These are phyloP conservation scores for human (Homo sapiens) DNA, from an alignment of 2,113 vertebrate genomes.

Conservation along the genomic window DNA sequence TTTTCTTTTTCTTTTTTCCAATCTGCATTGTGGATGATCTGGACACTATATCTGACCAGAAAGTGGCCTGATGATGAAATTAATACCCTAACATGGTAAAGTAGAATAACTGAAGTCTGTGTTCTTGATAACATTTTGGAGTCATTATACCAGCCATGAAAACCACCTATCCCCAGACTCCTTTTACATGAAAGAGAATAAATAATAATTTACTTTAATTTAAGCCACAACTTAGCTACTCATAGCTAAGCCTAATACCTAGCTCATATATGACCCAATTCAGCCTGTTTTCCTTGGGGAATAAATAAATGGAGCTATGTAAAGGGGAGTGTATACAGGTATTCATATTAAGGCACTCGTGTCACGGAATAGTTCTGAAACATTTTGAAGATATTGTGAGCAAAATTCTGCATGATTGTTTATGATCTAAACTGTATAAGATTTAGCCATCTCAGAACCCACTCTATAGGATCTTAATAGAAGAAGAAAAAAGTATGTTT, in stretches of 20 bases:
- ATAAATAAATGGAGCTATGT: background rate
- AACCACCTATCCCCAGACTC: background rate
- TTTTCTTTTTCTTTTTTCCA: background rate
- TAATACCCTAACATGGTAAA: background rate
- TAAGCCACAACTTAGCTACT: background rate
- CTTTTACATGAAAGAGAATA: background rate
- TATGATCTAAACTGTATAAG: background rate
- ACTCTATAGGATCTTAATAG: background rate
- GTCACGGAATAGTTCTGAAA: slow-evolving; percentile 10
- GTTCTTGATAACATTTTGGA: background rate
- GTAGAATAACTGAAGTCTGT: background rate
- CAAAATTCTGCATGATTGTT: background rate
- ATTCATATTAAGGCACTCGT: background rate
- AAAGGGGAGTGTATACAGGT: background rate
- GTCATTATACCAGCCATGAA: background rate
- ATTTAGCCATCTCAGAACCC: background rate
- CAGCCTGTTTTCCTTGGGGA: background rate
- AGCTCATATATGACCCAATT: background rate
- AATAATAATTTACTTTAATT: background rate
- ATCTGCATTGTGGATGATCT: background rate
- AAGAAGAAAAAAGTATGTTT: background rate
- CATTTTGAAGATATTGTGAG: background rate
- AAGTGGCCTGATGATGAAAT: background rate
- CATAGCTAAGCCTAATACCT: background rate
- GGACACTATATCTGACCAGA: background rate